phyloP scores from a whole-genome alignment of 2,888 invertebrate species.

The Stramonita haemastoma region DNA sequence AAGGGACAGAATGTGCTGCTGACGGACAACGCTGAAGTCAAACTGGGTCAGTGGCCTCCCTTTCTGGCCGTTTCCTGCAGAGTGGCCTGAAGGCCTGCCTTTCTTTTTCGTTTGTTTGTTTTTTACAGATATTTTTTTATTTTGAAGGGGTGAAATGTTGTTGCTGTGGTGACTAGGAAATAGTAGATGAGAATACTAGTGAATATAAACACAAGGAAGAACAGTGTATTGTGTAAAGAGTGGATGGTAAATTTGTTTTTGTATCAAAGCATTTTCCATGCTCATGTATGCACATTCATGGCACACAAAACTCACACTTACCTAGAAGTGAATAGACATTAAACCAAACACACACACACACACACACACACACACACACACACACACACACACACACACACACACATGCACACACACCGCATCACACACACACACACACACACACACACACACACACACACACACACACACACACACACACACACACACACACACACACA shows the following conservation, averaged over 20 bases:
- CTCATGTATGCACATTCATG: too few species aligned
- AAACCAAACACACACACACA: background rate
- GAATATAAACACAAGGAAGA: too few species aligned
- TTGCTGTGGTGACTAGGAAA: too few species aligned
- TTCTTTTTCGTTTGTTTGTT: background rate
- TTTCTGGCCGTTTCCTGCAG: background rate
- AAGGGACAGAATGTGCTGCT: constrained; percentile 98
- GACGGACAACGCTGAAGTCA: constrained; percentile 99
- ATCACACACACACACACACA: background rate
- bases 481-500: background rate
- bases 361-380: constrained; percentile 17
- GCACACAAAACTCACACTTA: background rate
- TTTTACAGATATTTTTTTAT: background rate
- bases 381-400: constrained; percentile 3
- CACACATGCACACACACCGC: background rate
- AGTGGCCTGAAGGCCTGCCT: background rate
- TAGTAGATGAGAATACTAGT: too few species aligned
- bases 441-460: background rate
- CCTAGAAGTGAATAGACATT: background rate
- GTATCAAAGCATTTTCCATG: too few species aligned
- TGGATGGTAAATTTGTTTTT: too few species aligned
- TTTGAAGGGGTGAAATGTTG: background rate
- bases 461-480: constrained; percentile 10
- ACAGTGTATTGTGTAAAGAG: too few species aligned
- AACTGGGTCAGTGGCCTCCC: constrained; percentile 85